A percentile compares a stretch with the other conserved stretches of the same genome.
Evolutionary conservation across 2,797 vertebrate genomes (phyloP).

Genomic region (Sebastes diaconus): DNA sequence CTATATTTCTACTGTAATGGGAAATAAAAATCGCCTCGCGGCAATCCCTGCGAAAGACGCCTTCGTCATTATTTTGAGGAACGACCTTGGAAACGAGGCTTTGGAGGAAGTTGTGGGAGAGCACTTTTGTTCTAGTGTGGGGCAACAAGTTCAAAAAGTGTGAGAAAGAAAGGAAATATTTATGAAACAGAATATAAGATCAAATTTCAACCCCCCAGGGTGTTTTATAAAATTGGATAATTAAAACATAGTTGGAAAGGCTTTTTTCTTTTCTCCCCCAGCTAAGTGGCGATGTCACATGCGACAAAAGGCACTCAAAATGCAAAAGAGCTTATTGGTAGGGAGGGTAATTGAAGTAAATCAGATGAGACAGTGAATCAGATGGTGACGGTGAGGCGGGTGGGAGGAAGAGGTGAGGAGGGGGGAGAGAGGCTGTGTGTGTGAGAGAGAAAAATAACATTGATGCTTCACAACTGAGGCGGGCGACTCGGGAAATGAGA

Average conservation of each 20-base stretch:
- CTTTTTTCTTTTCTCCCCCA: neutral
- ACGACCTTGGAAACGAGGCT: slow-evolving; percentile 41
- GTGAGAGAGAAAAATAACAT: slow-evolving; percentile 52
- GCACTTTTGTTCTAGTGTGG: neutral
- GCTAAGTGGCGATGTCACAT: slow-evolving; percentile 49
- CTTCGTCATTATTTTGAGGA: slow-evolving; percentile 52
- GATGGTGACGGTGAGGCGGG: slow-evolving; percentile 15
- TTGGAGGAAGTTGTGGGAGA: slow-evolving; percentile 12
- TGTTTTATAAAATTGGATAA: neutral
- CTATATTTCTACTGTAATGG: slow-evolving; percentile 64
- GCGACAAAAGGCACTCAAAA: slow-evolving; percentile 44
- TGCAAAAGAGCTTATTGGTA: slow-evolving; percentile 46
- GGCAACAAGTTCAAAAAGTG: neutral
- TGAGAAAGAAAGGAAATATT: neutral
- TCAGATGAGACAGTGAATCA: slow-evolving; percentile 49
- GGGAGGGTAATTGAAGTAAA: slow-evolving; percentile 47
- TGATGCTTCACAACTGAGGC: slow-evolving; percentile 54
- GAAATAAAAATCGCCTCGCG: slow-evolving; percentile 54
- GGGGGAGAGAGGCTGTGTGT: neutral
- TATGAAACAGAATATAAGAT: neutral
- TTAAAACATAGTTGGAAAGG: slow-evolving; percentile 9
- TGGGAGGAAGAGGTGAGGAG: neutral
- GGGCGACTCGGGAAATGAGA: slow-evolving; percentile 68
- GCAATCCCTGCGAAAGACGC: slow-evolving; percentile 20
- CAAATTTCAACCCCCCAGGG: neutral